Conservation (phyloP, 2,888 invertebrate species). For the Lithophane ornitopus region DNA sequence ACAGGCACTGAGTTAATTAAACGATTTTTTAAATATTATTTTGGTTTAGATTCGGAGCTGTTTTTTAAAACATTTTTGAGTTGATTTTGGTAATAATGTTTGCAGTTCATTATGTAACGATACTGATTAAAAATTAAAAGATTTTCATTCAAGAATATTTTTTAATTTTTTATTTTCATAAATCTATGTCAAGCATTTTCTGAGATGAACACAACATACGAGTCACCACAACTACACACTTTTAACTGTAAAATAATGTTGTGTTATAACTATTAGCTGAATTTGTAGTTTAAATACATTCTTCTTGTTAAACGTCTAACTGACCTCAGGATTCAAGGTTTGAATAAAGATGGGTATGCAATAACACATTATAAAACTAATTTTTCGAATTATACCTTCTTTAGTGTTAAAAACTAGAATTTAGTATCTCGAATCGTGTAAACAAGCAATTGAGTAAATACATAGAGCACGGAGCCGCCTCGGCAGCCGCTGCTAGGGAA, state of each 20-base stretch:
- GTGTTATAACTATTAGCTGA: constrained; percentile 63
- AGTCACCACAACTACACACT: constrained; percentile 36
- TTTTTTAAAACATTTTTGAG: neutral
- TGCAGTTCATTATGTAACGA: too few species aligned
- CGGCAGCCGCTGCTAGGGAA: too few species aligned
- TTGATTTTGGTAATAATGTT: neutral
- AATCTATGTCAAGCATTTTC: constrained; percentile 30
- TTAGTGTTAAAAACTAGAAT: neutral
- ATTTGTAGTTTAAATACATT: constrained; percentile 60
- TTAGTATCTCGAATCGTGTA: neutral
- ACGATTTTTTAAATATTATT: neutral
- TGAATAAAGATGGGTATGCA: constrained; percentile 37
- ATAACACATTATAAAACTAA: neutral
- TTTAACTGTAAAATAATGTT: constrained; percentile 58
- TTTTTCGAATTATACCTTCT: neutral
- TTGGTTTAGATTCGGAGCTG: neutral
- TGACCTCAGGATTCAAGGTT: constrained; percentile 45
- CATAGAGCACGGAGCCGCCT: neutral
- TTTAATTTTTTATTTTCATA: neutral
- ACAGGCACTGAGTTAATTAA: too few species aligned
- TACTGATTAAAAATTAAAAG: too few species aligned
- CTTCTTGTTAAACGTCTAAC: constrained; percentile 44
- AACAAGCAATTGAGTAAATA: neutral
- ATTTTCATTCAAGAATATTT: neutral
- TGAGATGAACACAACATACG: constrained; percentile 10